Evolutionary conservation across 2,113 vertebrate species (phyloP), one percentile per base, ranked within the genome.

Genomic region (Cheilinus undulatus): DNA sequence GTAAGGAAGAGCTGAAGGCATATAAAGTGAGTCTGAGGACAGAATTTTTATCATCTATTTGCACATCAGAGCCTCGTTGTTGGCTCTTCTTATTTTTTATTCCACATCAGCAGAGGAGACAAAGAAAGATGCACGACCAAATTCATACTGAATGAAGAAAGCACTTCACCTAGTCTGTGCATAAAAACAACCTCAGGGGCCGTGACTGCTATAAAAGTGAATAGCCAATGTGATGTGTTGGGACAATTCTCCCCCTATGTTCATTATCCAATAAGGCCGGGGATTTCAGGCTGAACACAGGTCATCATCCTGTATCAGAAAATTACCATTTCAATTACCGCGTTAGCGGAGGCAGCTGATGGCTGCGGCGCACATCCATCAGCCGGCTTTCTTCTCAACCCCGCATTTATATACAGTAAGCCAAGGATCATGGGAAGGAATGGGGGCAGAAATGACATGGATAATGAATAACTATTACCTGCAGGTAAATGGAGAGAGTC

Each of bases 291-390:
- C 42, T 56, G 50, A 74, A 59, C 75, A 45, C 63, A 67, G 76
- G 76, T 80, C 57, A 30, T 68, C 69, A 52, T 75, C 60, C 62
- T 49, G 59, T 49, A 78, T 70, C 52, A 26, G 64, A 78, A 84
- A 83, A 86, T 87, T 69, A 88, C 73, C 75, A 78, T 88, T 90
- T 92, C 81, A 88, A 77, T 89, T 73, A 83, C 20, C 5, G 46
- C 60, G 53, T 72, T 30, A 54, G 57, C 1, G 10, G 58, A 77
- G 52, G 52, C 59, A 54, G 64, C 71, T 77, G 69, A 77, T 36
- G 66, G 57, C 64, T 66, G 52, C 7, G 4, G 50, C 43, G 36
- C 30, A 43, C 50, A 56, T 78, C 36, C 23, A 62, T 26, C 69
- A 64, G 11, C 40, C 15, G 56, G 46, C 46, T 51, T 64, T 80